Percentiles rank a stretch among this genome's conserved stretches.
These are phyloP conservation scores for Esox masquinongy DNA, from an alignment of 2,797 vertebrate species.

Conservation along the genomic window DNA sequence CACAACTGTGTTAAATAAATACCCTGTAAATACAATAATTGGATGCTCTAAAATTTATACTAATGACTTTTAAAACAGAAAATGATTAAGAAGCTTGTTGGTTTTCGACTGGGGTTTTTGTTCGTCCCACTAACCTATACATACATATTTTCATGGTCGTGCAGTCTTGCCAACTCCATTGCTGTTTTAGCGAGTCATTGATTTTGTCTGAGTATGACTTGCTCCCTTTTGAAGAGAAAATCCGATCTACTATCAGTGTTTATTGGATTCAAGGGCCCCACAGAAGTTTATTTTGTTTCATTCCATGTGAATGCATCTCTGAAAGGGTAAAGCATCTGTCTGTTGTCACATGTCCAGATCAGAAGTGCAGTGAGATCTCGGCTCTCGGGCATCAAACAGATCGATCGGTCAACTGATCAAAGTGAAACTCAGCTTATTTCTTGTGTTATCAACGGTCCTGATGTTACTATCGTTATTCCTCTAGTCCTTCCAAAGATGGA, in stretches of 20 bases:
- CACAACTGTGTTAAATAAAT: background rate
- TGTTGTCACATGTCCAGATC: background rate
- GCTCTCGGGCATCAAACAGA: background rate
- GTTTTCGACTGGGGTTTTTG: background rate
- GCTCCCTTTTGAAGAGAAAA: background rate
- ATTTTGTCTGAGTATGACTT: constrained; percentile 1
- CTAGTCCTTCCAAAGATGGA: background rate
- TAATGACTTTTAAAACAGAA: background rate
- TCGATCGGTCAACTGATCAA: background rate
- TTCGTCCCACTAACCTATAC: background rate
- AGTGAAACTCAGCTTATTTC: background rate
- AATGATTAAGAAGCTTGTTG: background rate
- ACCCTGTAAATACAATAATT: background rate
- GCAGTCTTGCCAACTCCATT: background rate
- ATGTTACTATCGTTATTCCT: background rate
- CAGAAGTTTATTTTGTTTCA: background rate
- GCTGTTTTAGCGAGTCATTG: background rate
- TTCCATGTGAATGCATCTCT: no score
- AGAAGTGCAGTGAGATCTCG: background rate
- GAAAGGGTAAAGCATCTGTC: background rate
- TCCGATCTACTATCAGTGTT: background rate
- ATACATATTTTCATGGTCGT: background rate
- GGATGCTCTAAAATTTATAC: background rate
- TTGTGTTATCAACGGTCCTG: background rate
- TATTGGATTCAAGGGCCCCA: constrained; percentile 1